Evolutionary conservation across 2,888 invertebrate species (phyloP).

Genomic region (Phalangium opilio): DNA sequence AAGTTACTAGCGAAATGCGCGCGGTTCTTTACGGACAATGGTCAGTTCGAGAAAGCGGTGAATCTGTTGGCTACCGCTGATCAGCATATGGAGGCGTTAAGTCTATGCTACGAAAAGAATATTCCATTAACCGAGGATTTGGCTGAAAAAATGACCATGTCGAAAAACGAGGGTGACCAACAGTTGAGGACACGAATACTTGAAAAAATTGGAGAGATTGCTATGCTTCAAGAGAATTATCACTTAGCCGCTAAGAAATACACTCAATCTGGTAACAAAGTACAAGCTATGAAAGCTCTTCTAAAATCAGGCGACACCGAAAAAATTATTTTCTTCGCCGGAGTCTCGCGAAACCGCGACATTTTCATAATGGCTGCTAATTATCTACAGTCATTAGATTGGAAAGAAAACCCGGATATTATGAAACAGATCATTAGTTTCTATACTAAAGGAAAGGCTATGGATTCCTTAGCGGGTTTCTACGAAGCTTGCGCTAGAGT

Average conservation of each 20-base stretch:
- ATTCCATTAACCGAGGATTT: slow-evolving; percentile 75
- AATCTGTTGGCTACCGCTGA: slow-evolving; percentile 78
- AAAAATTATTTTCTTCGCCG: slow-evolving; percentile 90
- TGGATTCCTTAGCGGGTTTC: slow-evolving; percentile 78
- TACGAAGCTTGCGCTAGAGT: slow-evolving; percentile 85
- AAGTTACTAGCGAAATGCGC: slow-evolving; percentile 74
- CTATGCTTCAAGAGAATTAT: slow-evolving; percentile 82
- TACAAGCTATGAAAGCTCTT: slow-evolving; percentile 85
- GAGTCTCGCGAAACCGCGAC: slow-evolving; percentile 63
- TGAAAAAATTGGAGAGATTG: slow-evolving; percentile 72
- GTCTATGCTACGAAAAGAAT: slow-evolving; percentile 67
- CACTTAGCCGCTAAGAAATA: slow-evolving; percentile 94
- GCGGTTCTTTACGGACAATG: slow-evolving; percentile 50
- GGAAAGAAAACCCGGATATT: slow-evolving; percentile 76
- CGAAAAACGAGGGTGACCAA: slow-evolving; percentile 42
- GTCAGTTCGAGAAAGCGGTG: slow-evolving; percentile 86
- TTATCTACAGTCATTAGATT: slow-evolving; percentile 81
- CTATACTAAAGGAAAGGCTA: slow-evolving; percentile 83
- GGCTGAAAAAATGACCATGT: slow-evolving; percentile 71
- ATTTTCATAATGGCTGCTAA: slow-evolving; percentile 97
- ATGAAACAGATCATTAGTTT: slow-evolving; percentile 83
- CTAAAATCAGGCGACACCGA: slow-evolving; percentile 94
- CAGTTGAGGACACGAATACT: slow-evolving; percentile 47
- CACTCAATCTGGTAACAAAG: slow-evolving; percentile 83
- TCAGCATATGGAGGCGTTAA: slow-evolving; percentile 37